Conservation (phyloP, 2,113 vertebrate genomes). For the Cricetomys ansorgei region DNA sequence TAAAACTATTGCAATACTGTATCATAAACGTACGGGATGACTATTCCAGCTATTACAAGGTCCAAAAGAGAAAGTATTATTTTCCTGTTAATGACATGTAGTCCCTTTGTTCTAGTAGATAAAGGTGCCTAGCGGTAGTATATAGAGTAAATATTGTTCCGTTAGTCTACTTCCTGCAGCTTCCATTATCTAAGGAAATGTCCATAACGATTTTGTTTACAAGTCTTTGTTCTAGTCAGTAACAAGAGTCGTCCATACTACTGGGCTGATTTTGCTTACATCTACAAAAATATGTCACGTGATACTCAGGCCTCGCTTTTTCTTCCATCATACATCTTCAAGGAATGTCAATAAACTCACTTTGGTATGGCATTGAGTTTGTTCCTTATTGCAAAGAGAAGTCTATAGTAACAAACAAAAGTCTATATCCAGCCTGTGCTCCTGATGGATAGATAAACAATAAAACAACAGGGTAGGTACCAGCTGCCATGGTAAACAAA, state of each 20-base stretch:
- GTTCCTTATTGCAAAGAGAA: slow-evolving; percentile 79
- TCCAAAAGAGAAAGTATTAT: slow-evolving; percentile 84
- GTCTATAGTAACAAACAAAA: background rate
- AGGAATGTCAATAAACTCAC: slow-evolving; percentile 95
- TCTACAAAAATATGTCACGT: slow-evolving; percentile 88
- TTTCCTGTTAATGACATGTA: slow-evolving; percentile 85
- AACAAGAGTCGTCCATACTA: slow-evolving; percentile 85
- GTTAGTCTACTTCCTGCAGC: slow-evolving; percentile 86
- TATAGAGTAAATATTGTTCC: slow-evolving; percentile 84
- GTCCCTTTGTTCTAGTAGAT: slow-evolving; percentile 84
- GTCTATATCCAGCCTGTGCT: background rate
- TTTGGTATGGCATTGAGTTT: slow-evolving; percentile 90
- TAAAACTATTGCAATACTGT: slow-evolving; percentile 82
- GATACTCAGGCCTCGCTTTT: slow-evolving; percentile 92
- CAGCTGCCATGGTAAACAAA: background rate
- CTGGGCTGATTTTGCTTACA: slow-evolving; percentile 88
- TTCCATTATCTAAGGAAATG: slow-evolving; percentile 84
- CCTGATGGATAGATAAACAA: background rate
- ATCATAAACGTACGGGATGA: slow-evolving; percentile 78
- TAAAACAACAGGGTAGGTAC: background rate
- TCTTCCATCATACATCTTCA: slow-evolving; percentile 89
- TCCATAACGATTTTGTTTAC: slow-evolving; percentile 84
- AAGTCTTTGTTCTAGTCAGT: slow-evolving; percentile 84
- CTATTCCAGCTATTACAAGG: slow-evolving; percentile 79
- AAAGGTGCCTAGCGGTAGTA: slow-evolving; percentile 85